Conservation (phyloP, 1,140 invertebrate genomes). For the Drosophila ogumai region DNA sequence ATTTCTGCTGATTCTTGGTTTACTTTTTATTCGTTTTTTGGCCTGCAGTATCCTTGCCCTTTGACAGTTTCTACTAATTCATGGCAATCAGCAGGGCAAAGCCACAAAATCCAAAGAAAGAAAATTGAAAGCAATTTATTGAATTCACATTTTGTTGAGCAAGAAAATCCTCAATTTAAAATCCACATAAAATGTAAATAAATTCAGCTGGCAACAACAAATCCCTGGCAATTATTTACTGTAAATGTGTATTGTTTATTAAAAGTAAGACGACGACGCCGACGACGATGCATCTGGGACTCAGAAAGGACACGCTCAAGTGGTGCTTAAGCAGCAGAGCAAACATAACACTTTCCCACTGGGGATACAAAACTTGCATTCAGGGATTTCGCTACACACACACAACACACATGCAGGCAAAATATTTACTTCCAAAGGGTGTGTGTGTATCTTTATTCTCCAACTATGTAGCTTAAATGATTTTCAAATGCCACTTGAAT, state of each 20-base stretch:
- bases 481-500: slow-evolving; percentile 66
- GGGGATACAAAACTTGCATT: slow-evolving; percentile 42
- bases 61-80: slow-evolving; percentile 47
- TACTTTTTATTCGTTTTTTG: slow-evolving; percentile 13
- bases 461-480: slow-evolving; percentile 50
- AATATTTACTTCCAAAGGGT: slow-evolving; percentile 22
- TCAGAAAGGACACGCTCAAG: slow-evolving; percentile 36
- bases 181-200: slow-evolving; percentile 38
- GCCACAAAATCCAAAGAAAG: slow-evolving; percentile 40
- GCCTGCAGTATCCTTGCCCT: slow-evolving; percentile 16
- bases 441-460: slow-evolving; percentile 10
- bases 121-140: slow-evolving; percentile 50
- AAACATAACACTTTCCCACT: slow-evolving; percentile 75
- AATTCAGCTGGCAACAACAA: slow-evolving; percentile 50
- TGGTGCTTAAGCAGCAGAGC: slow-evolving; percentile 63
- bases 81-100: slow-evolving; percentile 50
- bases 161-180: slow-evolving; percentile 13
- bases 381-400: slow-evolving; percentile 16
- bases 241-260: slow-evolving; percentile 81
- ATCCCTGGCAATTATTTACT: slow-evolving; percentile 77
- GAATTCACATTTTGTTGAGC: slow-evolving; percentile 31
- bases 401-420: slow-evolving; percentile 7
- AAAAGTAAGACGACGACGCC: slow-evolving; percentile 56
- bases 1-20: slow-evolving; percentile 48
- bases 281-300: slow-evolving; percentile 48